Base-by-base conservation (phyloP, 2,113 vertebrate genomes). In the Micronycteris hirsuta region DNA sequence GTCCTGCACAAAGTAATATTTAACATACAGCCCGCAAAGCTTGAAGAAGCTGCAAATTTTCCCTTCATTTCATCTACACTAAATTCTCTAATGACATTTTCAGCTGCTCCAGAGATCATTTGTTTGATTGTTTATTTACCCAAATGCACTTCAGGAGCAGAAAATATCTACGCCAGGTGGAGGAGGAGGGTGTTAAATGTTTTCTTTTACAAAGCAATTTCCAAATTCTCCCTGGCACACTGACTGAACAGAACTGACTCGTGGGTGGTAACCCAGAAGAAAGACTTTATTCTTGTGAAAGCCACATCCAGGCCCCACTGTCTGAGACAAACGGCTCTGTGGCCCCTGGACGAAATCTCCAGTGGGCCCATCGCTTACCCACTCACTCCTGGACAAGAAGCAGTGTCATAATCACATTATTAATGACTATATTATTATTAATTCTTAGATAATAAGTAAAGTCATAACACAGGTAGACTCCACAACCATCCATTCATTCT, bases 51-150 rank as follows among this genome's bases (percentile, higher is more conserved):
- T 73, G 17, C 8, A 12, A 15, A 26, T 49, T 73, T 86, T 73
- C 54, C 67, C 76, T 96, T 91, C 61, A 33, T 88, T 73, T 86
- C 78, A 76, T 36, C 8, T 41, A n/a, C 2, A 22, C 41, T 74
- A 41, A 49, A 41, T 87, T 89, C 73, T 97, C 47, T 88, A 94
- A 63, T 13, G 41, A 76, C 3, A 58, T 89, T 93, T 81, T 74
- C 47, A 76, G 49, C 20, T 49, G 41, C 58, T 93, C n/a, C 49
- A 78, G 86, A 87, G 94, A 93, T 36, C 19, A 83, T 43, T 80
- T 68, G 88, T 84, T 90, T 82, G 36, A 87, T 49, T 63, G 22
- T 91, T 93, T 95, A 54, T 67, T 95, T 80, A 77, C 31, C 31
- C 54, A 80, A 87, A 87, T 61, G 31, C 19, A 81, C 24, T 67